Evolutionary conservation across 30 jellyfish, hydroid and myxozoan genomes (phyloP), one percentile per base, ranked within the genome.

Genomic region (Nemopilema nomurai): DNA sequence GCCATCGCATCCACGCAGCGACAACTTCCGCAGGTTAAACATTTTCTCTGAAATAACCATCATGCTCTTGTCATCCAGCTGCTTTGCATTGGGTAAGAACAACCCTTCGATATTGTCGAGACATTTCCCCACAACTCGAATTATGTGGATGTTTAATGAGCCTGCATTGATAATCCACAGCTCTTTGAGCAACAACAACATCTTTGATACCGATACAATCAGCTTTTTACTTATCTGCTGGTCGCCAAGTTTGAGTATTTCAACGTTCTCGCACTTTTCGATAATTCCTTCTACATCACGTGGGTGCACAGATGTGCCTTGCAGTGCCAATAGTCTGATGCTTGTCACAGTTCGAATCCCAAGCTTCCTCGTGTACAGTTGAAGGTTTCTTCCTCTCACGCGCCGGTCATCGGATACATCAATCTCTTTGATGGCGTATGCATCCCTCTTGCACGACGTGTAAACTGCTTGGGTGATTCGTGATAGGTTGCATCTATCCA

Each of bases 141-240:
- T 21, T 0, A 70, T 66, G 74, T 67, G 73, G 49, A 62, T 77
- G 28, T 77, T 77, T 20, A 77, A 25, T 22, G 67, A 81, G 1
- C n/a, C 21, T 50, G 80, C 70, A 74, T 81, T 67, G 28, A 21
- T 22, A 4, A 81, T 8, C 82, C 80, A 32, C n/a, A 81, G 21
- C 23, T 67, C 82, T 51, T 66, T 81, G 4, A 81, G 25, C 19
- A 16, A 8, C 29, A 8, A 8, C 66, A 67, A 25, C 32, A 8
- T 29, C 26, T 18, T 22, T 16, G 83, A 41, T 16, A 53, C 69
- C 23, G 49, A 32, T 16, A 8, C 23, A 30, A 81, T 18, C 30
- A 81, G 16, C 32, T 49, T 68, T 69, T 81, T 51, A 1, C 82
- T 65, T 27, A 81, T 24, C 49, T 81, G 90, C 82, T 20, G 28